Evolutionary conservation across 2,113 vertebrate species (phyloP), one percentile per base, ranked within the genome.

Genomic region (Calyptomena viridis): DNA sequence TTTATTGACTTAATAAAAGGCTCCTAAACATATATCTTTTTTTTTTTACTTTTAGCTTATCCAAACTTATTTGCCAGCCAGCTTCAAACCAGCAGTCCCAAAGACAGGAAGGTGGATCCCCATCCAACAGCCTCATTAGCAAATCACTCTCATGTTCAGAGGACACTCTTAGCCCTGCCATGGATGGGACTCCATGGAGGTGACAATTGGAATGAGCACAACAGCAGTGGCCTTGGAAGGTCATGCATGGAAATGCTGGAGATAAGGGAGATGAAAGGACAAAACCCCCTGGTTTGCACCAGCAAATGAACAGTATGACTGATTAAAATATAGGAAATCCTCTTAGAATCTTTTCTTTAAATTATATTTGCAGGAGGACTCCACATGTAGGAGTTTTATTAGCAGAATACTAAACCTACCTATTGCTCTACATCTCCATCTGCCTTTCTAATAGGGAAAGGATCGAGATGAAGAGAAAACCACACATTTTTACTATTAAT

Each of bases 141-240:
- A 16, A 3, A 28, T 10, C 0, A 1, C 30, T 35, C 1, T 3
- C 12, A 1, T 0, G 18, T 14, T 22, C 1, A 6, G 60, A 31
- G 66, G 11, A 25, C 18, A 46, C 9, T 4, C 11, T 7, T 0
- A 62, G 31, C 58, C 66, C 59, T 37, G 47, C n/a, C 17, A 3
- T 2, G 80, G 67, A 25, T 21, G 39, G 5, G 30, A 44, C 67
- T 62, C n/a, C 46, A 12, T 0, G 4, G 31, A 69, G 40, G 63
- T 1, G 9, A 18, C 31, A 52, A 23, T 2, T 1, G 1, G 52
- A 24, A 33, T 19, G n/a, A 72, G 46, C 53, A 74, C 52, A 18
- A 3, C 1, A 2, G 44, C 35, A 15, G 30, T 73, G 66, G 42
- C 75, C 46, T 44, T 18, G 40, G 58, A 62, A 46, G 16, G 5